Evolutionary conservation across 1,140 invertebrate species (phyloP).

Genomic region (Listronotus bonariensis): DNA sequence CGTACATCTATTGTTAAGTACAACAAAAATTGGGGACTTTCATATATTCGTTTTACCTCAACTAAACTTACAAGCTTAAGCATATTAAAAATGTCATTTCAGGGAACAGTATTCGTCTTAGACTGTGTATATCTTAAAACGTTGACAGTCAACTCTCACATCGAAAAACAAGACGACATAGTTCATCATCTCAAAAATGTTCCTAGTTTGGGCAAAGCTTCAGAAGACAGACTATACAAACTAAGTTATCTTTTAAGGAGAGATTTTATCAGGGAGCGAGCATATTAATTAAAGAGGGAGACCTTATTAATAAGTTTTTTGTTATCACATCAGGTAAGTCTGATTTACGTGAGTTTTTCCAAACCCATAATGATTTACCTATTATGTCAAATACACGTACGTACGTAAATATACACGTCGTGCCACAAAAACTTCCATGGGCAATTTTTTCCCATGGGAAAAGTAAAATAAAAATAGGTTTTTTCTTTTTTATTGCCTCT

Average conservation of each 20-base stretch:
- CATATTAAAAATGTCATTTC: not conserved
- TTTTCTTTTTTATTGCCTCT: not conserved
- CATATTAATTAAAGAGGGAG: conserved; percentile 80
- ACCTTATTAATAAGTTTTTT: conserved; percentile 92
- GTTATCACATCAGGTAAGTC: conserved; percentile 84
- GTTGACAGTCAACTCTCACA: conserved; percentile 82
- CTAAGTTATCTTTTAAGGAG: conserved; percentile 85
- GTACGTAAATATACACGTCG: too few relatives aligned
- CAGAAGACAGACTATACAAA: conserved; percentile 77
- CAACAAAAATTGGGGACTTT: too few relatives aligned
- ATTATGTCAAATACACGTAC: too few relatives aligned
- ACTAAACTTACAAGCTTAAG: too few relatives aligned
- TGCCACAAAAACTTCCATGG: too few relatives aligned
- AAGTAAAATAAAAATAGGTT: too few relatives aligned
- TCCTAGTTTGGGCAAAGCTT: conserved; percentile 78
- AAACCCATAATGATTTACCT: too few relatives aligned
- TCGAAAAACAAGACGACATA: conserved; percentile 79
- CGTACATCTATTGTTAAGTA: too few relatives aligned
- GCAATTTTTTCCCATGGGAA: too few relatives aligned
- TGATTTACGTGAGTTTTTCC: conserved; percentile 65
- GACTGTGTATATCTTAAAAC: conserved; percentile 84
- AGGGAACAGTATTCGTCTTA: conserved; percentile 84
- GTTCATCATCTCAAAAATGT: conserved; percentile 82
- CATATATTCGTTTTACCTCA: too few relatives aligned
- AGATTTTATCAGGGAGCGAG: conserved; percentile 83